Conservation (phyloP, 92 coral and sea anemone species). For the Epizoanthus rinbou region DNA sequence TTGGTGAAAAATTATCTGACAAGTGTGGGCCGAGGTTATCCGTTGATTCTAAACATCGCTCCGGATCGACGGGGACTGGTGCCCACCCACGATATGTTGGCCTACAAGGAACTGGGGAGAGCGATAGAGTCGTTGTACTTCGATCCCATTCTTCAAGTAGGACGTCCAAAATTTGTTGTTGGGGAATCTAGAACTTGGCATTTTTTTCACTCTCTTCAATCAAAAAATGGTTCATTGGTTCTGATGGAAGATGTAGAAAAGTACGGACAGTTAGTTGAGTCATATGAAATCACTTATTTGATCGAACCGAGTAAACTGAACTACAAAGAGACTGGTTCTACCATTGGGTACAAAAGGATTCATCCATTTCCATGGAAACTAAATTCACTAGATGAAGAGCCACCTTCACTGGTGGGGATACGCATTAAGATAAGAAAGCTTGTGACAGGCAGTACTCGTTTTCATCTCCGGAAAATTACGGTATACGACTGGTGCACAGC, state of each 20-base stretch:
- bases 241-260: conserved; percentile 72
- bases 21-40: conserved; percentile 83
- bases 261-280: conserved; percentile 64
- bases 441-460: conserved; percentile 38
- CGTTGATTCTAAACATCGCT: conserved; percentile 70
- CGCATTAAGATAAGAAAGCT: conserved; percentile 57
- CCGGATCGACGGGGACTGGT: conserved; percentile 78
- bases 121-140: conserved; percentile 65
- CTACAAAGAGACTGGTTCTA: conserved; percentile 46
- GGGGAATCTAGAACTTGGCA: conserved; percentile 47
- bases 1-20: conserved; percentile 70
- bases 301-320: conserved; percentile 32
- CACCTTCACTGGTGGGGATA: conserved; percentile 38
- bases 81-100: conserved; percentile 63
- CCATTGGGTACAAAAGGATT: conserved; percentile 81
- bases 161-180: conserved; percentile 47
- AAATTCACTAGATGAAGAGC: neutral
- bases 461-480: conserved; percentile 61
- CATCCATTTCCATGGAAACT: conserved; percentile 69
- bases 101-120: conserved; percentile 62
- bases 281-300: conserved; percentile 53
- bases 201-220: conserved; percentile 19
- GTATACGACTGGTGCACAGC: conserved; percentile 79
- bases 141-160: conserved; percentile 47
- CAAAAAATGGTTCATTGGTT: conserved; percentile 64